Evolutionary conservation across 2,888 invertebrate species (phyloP).

Genomic region (Phaedon cochleariae): DNA sequence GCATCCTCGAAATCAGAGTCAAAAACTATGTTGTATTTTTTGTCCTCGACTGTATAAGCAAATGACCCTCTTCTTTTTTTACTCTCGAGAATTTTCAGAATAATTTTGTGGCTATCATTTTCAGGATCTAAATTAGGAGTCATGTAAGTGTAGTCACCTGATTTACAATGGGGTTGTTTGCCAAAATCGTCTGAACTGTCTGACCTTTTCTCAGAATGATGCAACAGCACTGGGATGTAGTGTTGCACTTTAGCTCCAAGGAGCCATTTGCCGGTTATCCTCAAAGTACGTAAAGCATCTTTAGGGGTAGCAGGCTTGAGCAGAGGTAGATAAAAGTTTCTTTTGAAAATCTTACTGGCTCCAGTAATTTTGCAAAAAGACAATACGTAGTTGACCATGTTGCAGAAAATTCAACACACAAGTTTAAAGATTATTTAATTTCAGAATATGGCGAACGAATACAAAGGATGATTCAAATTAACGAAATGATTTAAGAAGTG

Average conservation of each 20-base stretch:
- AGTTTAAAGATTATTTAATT: conserved; percentile 33
- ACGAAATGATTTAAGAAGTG: conserved; percentile 19
- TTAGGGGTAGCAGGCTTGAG: conserved; percentile 84
- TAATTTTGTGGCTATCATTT: conserved; percentile 70
- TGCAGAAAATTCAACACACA: conserved; percentile 33
- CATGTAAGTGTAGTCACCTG: conserved; percentile 78
- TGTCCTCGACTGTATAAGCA: conserved; percentile 79
- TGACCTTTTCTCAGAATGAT: conserved; percentile 59
- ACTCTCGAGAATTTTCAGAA: conserved; percentile 70
- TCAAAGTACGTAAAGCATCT: conserved; percentile 81
- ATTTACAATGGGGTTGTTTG: conserved; percentile 72
- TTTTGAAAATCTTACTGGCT: conserved; percentile 80
- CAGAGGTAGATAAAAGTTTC: conserved; percentile 84
- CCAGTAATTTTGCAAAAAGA: conserved; percentile 84
- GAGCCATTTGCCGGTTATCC: conserved; percentile 80
- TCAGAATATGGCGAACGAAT: conserved; percentile 21
- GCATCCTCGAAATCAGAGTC: conserved; percentile 78
- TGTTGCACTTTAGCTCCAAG: conserved; percentile 80
- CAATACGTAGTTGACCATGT: conserved; percentile 60
- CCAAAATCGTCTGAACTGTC: conserved; percentile 65
- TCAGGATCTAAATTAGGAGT: conserved; percentile 76
- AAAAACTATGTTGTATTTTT: conserved; percentile 78
- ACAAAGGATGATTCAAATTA: conserved; percentile 23
- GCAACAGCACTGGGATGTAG: conserved; percentile 80
- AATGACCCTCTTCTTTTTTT: conserved; percentile 70